These are phyloP conservation scores for Clanis bilineata DNA, from an alignment of 2,888 invertebrate species.

Conservation along the genomic window DNA sequence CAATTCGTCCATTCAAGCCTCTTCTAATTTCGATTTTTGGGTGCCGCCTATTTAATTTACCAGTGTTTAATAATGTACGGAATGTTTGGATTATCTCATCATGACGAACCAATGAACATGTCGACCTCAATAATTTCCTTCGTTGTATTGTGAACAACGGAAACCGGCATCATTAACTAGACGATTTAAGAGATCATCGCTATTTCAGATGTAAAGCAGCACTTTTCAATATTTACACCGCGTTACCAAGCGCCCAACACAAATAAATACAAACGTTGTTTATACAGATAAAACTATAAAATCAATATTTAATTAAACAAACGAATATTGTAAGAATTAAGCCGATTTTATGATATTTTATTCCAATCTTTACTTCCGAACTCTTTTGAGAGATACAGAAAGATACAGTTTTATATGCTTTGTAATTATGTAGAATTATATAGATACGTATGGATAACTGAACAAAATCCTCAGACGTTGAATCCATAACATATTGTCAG, in stretches of 20 bases:
- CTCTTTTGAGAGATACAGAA: no score
- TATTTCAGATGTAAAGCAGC: neutral
- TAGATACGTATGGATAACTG: no score
- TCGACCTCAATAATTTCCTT: slow-evolving; percentile 10
- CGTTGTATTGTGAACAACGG: slow-evolving; percentile 4
- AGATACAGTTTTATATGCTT: no score
- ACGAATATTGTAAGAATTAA: no score
- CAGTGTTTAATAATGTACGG: neutral
- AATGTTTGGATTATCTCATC: neutral
- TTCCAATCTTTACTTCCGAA: no score
- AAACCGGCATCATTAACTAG: slow-evolving; percentile 8
- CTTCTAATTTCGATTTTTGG: neutral
- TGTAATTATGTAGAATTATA: no score
- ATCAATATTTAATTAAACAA: no score
- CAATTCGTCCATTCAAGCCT: neutral
- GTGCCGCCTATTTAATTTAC: neutral
- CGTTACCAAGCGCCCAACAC: neutral
- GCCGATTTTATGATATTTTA: no score
- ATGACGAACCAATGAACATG: neutral
- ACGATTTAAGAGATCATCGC: neutral
- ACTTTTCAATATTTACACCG: neutral
- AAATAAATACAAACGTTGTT: no score
- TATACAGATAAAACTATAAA: no score
- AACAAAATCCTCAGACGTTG: neutral
- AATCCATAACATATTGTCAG: neutral